Base-by-base conservation (phyloP, 1,140 invertebrate genomes). In the Plectrocnemia conspersa region DNA sequence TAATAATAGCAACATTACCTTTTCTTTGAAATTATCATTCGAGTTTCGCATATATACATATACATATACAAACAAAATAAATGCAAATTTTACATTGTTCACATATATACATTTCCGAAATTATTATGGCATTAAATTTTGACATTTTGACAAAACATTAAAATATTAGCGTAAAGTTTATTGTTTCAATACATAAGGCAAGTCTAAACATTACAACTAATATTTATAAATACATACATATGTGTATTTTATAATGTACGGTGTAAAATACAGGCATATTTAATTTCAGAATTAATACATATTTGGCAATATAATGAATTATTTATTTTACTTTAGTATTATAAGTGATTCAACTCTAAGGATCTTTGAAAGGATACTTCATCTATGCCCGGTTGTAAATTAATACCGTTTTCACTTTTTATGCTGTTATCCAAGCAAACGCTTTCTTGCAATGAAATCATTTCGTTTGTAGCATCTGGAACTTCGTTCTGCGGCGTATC, bases 331-430 rank as follows among this genome's bases (percentile, higher is more conserved):
- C 13, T 23, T 1, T 42, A 11, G 22, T 21, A 64, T 64, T 56
- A 66, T 69, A 67, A 74, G 65, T 72, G 75, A 65, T 74, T 73
- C 65, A 74, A 68, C 64, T 76, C 71, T 63, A 76, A 67, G 48
- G 72, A 71, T 68, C 69, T 74, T 52, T 75, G 72, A 72, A 73
- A 76, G 66, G 73, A 71, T 70, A 75, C 71, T 76, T 76, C 73
- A 54, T 76, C 73, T 64, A 64, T 66, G 10, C 72, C 68, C 19
- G 57, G 33, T 47, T 57, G 27, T n/a, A 52, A 40, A 16, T 41
- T 35, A 42, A 58, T 53, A n/a, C 56, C 62, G 24, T 53, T 62
- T 4, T 15, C 13, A 21, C 33, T 7, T 29, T 29, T 29, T 29
- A 29, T n/a, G n/a, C n/a, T 7, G 7, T 29, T 29, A 7, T 7